Evolutionary conservation across 2,888 invertebrate genomes (phyloP).

Genomic region (Galerucella pusilla): DNA sequence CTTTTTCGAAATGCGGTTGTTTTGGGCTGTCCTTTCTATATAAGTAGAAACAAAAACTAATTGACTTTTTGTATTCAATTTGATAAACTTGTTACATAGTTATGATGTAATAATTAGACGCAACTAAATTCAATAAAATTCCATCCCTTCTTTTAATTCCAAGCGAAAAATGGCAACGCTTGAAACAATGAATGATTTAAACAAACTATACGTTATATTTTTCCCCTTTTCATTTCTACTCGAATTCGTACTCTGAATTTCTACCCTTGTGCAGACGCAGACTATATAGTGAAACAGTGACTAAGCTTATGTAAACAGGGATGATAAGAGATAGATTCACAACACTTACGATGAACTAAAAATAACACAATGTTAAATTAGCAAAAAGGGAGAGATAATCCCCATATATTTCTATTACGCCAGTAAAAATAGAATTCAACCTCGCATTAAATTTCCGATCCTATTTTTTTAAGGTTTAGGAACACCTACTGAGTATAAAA

Average conservation of each 20-base stretch:
- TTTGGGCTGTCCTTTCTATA: too few species aligned
- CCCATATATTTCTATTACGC: conserved; percentile 3
- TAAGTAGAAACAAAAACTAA: too few species aligned
- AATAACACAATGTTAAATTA: conserved; percentile 53
- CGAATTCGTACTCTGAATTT: conserved; percentile 6
- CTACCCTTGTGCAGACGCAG: conserved; percentile 49
- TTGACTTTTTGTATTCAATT: too few species aligned
- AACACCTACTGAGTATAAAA: too few species aligned
- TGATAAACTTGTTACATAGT: too few species aligned
- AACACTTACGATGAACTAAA: conserved; percentile 54
- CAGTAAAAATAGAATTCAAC: too few species aligned
- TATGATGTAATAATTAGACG: too few species aligned
- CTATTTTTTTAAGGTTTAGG: too few species aligned
- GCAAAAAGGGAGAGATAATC: conserved; percentile 36
- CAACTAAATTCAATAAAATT: too few species aligned
- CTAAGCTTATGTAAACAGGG: conserved; percentile 60
- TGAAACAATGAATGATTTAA: background rate
- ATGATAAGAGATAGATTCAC: conserved; percentile 54
- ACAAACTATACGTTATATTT: conserved; percentile 4
- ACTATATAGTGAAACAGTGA: conserved; percentile 51
- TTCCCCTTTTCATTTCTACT: conserved; percentile 11
- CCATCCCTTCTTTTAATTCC: too few species aligned
- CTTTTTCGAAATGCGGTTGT: too few species aligned
- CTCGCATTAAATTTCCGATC: too few species aligned
- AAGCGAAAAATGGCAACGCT: background rate